These are phyloP conservation scores for Hystrix brachyura DNA, from an alignment of 2,113 vertebrate genomes.

Conservation along the genomic window DNA sequence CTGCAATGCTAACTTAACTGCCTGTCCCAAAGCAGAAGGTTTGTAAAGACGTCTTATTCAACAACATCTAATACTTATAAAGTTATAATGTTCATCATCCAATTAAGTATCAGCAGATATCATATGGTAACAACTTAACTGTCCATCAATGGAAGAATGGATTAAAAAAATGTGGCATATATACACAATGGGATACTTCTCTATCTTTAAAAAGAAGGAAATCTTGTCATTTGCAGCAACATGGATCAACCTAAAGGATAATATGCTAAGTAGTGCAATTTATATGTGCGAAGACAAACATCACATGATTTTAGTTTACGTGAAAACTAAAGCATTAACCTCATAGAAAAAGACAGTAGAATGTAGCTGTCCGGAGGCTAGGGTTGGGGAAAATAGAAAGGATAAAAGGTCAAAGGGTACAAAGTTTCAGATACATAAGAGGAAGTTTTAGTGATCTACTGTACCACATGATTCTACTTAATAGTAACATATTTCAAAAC, in stretches of 20 bases:
- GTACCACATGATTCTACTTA: too few species aligned
- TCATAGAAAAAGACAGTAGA: not conserved
- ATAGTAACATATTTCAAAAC: not conserved
- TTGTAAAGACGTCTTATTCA: not conserved
- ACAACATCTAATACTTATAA: not conserved
- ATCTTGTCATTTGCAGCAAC: not conserved
- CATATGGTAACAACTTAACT: not conserved
- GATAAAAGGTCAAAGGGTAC: not conserved
- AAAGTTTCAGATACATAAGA: not conserved
- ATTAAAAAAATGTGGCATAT: not conserved
- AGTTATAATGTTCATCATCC: not conserved
- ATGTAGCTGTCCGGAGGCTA: not conserved
- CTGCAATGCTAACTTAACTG: not conserved
- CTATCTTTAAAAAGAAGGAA: not conserved
- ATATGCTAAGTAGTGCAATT: too few species aligned
- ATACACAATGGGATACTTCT: not conserved
- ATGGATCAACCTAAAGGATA: not conserved
- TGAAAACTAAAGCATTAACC: not conserved
- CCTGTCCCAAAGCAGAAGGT: not conserved
- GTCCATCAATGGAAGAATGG: not conserved
- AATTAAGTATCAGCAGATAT: not conserved
- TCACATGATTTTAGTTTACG: not conserved
- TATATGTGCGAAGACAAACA: not conserved
- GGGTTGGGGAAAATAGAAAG: not conserved
- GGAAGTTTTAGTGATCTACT: not conserved